Conservation (phyloP, 2,113 vertebrate genomes). For the Perognathus longimembris region DNA sequence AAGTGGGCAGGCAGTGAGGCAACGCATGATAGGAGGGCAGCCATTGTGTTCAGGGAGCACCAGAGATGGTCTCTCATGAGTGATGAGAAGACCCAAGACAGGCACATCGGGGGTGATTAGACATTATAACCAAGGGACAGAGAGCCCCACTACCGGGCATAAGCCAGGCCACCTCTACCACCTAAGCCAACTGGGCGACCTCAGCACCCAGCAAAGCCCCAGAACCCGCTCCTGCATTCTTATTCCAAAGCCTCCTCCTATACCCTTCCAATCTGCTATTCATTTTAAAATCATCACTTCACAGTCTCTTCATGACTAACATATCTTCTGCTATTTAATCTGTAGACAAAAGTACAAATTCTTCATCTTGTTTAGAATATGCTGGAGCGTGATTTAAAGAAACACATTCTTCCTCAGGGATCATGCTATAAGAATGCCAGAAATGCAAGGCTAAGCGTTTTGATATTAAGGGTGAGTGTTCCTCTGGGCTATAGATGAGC, state of each 20-base stretch:
- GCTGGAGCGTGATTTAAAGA: slow-evolving; percentile 47
- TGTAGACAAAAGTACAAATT: slow-evolving; percentile 59
- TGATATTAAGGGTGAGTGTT: background rate
- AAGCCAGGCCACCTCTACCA: background rate
- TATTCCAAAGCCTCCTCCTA: background rate
- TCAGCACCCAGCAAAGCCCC: background rate
- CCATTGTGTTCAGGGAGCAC: background rate
- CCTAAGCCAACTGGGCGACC: background rate
- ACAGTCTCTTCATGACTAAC: fast-evolving
- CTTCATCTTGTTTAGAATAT: slow-evolving; percentile 66
- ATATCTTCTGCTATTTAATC: slow-evolving; percentile 61
- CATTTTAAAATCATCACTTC: slow-evolving; percentile 61
- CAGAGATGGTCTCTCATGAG: background rate
- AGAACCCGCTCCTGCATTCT: background rate
- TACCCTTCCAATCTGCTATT: background rate
- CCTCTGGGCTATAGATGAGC: background rate
- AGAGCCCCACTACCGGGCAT: background rate
- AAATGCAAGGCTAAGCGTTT: slow-evolving; percentile 50
- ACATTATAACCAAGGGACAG: background rate
- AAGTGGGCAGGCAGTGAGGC: background rate
- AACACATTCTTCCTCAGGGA: too few relatives aligned
- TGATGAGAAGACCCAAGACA: background rate
- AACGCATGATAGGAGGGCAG: background rate
- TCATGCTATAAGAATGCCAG: slow-evolving; percentile 78
- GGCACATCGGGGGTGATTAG: background rate